These are phyloP conservation scores for Nicator chloris DNA, from an alignment of 2,113 vertebrate species.

Conservation along the genomic window DNA sequence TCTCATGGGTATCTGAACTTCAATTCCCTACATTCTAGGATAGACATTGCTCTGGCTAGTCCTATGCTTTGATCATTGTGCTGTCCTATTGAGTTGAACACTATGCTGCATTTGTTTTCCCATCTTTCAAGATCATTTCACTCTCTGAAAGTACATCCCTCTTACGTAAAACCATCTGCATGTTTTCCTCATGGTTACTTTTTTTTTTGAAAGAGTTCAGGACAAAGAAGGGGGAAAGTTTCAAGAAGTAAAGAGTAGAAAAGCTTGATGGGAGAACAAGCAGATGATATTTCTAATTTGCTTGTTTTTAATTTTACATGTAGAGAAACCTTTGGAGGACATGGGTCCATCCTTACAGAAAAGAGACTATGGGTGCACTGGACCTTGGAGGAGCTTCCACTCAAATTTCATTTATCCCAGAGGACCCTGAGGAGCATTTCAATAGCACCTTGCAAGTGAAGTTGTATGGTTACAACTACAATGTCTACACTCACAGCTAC, in stretches of 20 bases:
- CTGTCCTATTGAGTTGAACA: not conserved
- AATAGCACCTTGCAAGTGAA: slow-evolving; percentile 72
- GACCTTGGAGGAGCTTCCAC: slow-evolving; percentile 95
- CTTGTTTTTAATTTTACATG: not conserved
- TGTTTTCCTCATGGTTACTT: not conserved
- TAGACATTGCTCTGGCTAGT: not conserved
- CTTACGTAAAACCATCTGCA: not conserved
- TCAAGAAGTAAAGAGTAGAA: not conserved
- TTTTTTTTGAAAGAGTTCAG: not conserved
- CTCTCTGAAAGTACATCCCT: not conserved
- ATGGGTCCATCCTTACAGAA: slow-evolving; percentile 78
- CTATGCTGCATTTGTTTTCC: not conserved
- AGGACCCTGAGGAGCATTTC: slow-evolving; percentile 9
- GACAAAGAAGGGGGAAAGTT: not conserved
- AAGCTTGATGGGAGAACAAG: not conserved
- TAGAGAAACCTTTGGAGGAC: slow-evolving; percentile 86
- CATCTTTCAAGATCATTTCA: not conserved
- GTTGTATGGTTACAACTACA: slow-evolving; percentile 88
- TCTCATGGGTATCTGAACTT: not conserved
- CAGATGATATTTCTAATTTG: not conserved
- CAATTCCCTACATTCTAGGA: not conserved
- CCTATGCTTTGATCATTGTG: not conserved
- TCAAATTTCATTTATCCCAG: slow-evolving; percentile 85
- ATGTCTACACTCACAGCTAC: slow-evolving; percentile 91
- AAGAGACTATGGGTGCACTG: slow-evolving; percentile 84